phyloP scores from a whole-genome alignment of 2,797 vertebrate genomes.

The Mallotus villosus region DNA sequence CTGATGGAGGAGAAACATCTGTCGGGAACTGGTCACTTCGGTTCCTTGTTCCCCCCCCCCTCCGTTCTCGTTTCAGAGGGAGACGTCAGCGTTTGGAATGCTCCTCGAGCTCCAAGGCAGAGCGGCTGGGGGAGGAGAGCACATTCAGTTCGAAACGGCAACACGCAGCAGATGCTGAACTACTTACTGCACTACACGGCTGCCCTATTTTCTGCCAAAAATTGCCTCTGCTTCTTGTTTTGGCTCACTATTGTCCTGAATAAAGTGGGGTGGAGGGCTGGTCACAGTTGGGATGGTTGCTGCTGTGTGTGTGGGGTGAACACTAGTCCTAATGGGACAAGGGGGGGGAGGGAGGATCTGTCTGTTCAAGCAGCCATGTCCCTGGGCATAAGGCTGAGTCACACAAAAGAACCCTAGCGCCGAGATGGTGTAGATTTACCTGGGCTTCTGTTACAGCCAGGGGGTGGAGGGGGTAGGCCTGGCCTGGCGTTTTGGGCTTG shows the following conservation, averaged over 20 bases:
- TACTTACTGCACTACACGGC: constrained; percentile 35
- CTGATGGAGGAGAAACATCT: not conserved
- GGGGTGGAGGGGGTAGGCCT: not conserved
- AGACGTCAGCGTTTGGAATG: not conserved
- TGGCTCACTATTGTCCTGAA: constrained; percentile 14
- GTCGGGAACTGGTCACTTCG: not conserved
- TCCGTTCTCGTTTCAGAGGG: no score
- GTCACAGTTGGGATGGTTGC: constrained; percentile 23
- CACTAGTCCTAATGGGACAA: constrained; percentile 4
- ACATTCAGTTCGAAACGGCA: constrained; percentile 12
- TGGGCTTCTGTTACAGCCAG: constrained; percentile 58
- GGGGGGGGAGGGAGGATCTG: constrained; percentile 1
- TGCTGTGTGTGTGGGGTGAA: not conserved
- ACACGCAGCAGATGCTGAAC: constrained; percentile 30
- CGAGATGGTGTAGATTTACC: constrained; percentile 63
- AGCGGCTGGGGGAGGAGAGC: not conserved
- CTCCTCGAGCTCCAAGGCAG: not conserved
- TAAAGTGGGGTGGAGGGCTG: constrained; percentile 38
- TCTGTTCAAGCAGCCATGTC: constrained; percentile 6
- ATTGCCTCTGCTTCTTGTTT: constrained; percentile 11
- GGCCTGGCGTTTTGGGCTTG: constrained; percentile 18
- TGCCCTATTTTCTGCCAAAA: constrained; percentile 32
- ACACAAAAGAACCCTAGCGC: constrained; percentile 56
- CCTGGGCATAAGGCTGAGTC: constrained; percentile 32
- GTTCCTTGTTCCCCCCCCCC: not conserved